Base-by-base conservation (phyloP, 53 echinoderm and acorn worm genomes). In the Zoroaster sp. region DNA sequence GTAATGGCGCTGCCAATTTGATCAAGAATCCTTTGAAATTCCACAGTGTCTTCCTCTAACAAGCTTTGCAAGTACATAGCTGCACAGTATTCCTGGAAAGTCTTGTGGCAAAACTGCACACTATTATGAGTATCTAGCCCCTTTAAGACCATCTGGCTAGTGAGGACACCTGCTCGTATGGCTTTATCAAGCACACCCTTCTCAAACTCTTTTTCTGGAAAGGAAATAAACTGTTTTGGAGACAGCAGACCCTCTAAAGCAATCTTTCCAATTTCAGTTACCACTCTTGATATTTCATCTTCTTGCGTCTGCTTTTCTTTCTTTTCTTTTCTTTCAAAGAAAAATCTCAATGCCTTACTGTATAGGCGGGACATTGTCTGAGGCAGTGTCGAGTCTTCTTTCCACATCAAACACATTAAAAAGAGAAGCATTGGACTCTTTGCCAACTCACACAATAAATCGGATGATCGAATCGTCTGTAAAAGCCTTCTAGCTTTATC, bases 381-480 rank as follows among this genome's bases (percentile, higher is more conserved):
- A 1, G 87, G 87, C 3, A 87, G 73, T 40, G 31, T 21, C 14
- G 35, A 40, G 5, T 72, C 35, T 23, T 47, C 40, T 52, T 21
- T 23, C 87, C 87, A 87, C 38, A 87, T n/a, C 17, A 73, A n/a
- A 52, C 87, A 87, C 35, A 87, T 33, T 35, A 87, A 51, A 17
- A 73, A 37, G 17, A 87, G 38, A 9, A 87, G 51, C 87, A 74
- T 54, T 6, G 87, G 87, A 35, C 72, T 87, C 13, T 32, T 36
- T 0, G 59, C 49, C 51, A 87, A 87, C 51, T 35, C 40, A 9
- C 14, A 25, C 35, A 87, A 72, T 0, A 73, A 23, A 39, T 53
- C 8, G 1, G 87, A 73, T 20, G 72, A 55, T 53, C 33, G 14
- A 52, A 87, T 40, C 23, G 39, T 71, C 18, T 49, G 25, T 3